Base-by-base conservation (phyloP, 64 coral and sea anemone genomes). In the Actinia tenebrosa region DNA sequence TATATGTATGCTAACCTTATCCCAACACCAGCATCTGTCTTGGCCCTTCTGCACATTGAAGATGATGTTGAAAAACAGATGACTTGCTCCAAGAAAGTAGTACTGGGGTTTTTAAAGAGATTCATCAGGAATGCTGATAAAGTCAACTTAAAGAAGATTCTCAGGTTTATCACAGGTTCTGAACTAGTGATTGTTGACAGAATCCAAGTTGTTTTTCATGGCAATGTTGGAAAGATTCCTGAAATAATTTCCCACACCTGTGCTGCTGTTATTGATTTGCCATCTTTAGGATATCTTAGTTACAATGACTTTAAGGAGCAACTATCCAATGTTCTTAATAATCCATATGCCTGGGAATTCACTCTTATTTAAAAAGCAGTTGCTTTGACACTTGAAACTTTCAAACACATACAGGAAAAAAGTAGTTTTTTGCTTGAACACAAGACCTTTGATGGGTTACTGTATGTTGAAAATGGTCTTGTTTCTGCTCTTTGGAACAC, bases 291-390 rank as follows among this genome's bases (percentile, higher is more conserved):
- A 18, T 93, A 93, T 83, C 26, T 77, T 18, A 80, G 91, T 59
- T 93, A 79, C 79, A 43, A 77, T 61, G 91, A 85, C 59, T 93
- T 93, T 68, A 77, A 84, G 78, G 16, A 42, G 37, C 91, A 93
- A 53, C 54, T 93, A 6, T 45, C 82, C 26, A 80, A 55, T 44
- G 80, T 84, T 1, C 86, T 93, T 22, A 53, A 86, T 17, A 72
- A 60, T 53, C 56, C 78, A 44, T 55, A 79, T 42, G 25, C 91
- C 11, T 92, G 85, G 90, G 64, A 56, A 44, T 92, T 92, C 84
- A 47, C 42, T 53, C 20, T 84, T 23, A 16, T 63, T n/a, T 84
- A 84, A 56, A 45, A 54, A 54, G 53, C 53, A 54, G 53, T 54
- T 54, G 53, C n/a, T n/a, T n/a, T n/a, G n/a, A n/a, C n/a, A n/a